Base-by-base conservation (phyloP, 1,140 invertebrate species). In the Apocrypta bakeri region DNA sequence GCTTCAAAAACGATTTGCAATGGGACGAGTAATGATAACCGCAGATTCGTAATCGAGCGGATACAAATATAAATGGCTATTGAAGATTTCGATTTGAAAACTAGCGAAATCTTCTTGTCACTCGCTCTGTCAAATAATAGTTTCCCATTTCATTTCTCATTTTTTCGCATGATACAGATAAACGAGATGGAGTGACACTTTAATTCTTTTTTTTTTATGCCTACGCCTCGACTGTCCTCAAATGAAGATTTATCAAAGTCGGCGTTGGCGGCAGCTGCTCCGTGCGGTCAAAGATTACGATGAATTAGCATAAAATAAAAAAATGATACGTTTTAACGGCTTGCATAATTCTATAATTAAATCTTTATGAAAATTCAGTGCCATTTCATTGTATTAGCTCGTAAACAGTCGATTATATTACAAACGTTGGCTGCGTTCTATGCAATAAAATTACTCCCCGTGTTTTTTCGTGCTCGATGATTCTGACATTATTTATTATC, bases 171-270 rank as follows among this genome's bases (percentile, higher is more conserved):
- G 69, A 72, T 72, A 42, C 37, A 25, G 31, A 72, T 40, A 72
- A 40, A 72, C 42, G 69, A 21, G 69, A 42, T n/a, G 24, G 37
- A 42, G 33, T 7, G 11, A 9, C n/a, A 37, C 33, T 72, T 72
- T 72, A 72, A 72, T 72, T 42, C 37, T 42, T 72, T 21, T 72
- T n/a, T n/a, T 72, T n/a, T 33, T 29, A 71, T 71, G 37, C 7
- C 68, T 31, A 71, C 37, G 17, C 27, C 29, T 71, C 68, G 37
- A 31, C 27, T 71, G 68, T 71, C 68, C 68, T 71, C 29, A 33
- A 71, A 71, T 33, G 14, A 31, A 71, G 68, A 71, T 71, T 71
- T 71, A 71, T 71, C 29, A 71, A 66, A 71, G 29, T 12, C 68
- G 2, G 4, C 48, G 48, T 0, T 17, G 48, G 21, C 6, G 21